phyloP scores from a whole-genome alignment of 2,113 vertebrate genomes.

The Myrmophylax atrothorax region DNA sequence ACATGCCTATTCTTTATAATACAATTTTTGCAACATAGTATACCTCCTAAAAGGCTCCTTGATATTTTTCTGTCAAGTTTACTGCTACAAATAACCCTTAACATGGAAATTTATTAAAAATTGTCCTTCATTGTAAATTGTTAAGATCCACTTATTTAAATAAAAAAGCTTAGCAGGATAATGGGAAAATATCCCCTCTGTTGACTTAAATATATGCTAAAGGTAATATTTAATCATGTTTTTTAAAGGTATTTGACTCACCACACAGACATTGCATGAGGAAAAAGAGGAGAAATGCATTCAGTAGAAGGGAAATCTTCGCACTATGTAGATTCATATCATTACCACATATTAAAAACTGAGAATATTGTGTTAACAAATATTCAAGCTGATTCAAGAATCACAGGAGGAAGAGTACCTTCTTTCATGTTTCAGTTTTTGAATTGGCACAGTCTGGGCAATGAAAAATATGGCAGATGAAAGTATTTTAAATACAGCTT shows the following conservation, averaged over 20 bases:
- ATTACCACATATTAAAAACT: background rate
- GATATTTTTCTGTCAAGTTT: background rate
- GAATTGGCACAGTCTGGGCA: background rate
- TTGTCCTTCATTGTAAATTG: background rate
- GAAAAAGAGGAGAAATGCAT: background rate
- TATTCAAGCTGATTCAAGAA: background rate
- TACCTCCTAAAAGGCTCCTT: background rate
- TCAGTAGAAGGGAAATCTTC: background rate
- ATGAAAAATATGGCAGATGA: background rate
- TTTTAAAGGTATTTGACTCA: constrained; percentile 65
- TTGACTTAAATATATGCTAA: constrained; percentile 82
- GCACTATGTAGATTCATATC: background rate
- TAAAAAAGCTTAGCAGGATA: constrained; percentile 68
- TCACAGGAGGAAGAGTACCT: background rate
- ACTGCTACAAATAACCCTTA: background rate
- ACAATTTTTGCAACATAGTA: background rate
- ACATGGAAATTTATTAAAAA: background rate
- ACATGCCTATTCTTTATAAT: background rate
- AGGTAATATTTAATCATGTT: constrained; percentile 82
- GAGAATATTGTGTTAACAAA: background rate
- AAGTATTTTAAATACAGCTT: background rate
- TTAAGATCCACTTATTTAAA: background rate
- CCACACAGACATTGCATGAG: background rate
- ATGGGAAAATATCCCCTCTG: constrained; percentile 81
- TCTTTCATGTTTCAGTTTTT: background rate